Evolutionary conservation across 2,888 invertebrate species (phyloP), one percentile per base, ranked within the genome.

Genomic region (Drosophila paramelanica): DNA sequence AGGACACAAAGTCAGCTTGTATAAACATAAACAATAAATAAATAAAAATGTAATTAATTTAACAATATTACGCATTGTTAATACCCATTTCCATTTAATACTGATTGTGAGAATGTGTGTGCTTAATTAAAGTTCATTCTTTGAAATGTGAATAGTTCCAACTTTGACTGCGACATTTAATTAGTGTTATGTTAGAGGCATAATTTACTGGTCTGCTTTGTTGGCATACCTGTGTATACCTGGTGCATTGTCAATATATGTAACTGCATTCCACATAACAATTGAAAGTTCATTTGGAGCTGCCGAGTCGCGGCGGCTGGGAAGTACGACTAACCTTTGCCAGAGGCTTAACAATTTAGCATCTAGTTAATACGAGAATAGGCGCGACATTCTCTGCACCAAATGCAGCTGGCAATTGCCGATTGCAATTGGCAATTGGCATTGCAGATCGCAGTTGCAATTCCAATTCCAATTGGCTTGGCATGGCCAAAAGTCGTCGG

Each of bases 301-400:
- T 31, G 31, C 33, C 33, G 33, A 11, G 33, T 11, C 11, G 25
- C 13, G 14, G 41, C 13, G 14, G 31, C 11, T 33, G 23, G n/a
- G 61, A 27, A 33, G 51, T 14, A 20, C 38, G 41, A 41, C 36
- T 73, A 79, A 82, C 83, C 83, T 85, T 85, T 79, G 17, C 14
- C 31, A 4, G 38, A 20, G 36, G 36, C 50, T 52, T 43, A 57
- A 56, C 66, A 70, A 87, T 89, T 89, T 89, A 66, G 81, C 85
- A 82, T 87, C 82, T 81, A 70, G 66, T 87, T 89, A 81, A 86
- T 75, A 42, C n/a, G 46, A 59, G 61, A 53, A 61, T 69, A 89
- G 89, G 89, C 89, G 83, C 88, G 86, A 89, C 83, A 83, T 83
- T 89, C 89, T 77, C 82, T 64, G 72, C 65, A 46, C 79, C 82